Evolutionary conservation across 2,797 vertebrate genomes (phyloP), one percentile per base, ranked within the genome.

Genomic region (Poecilia velifera): DNA sequence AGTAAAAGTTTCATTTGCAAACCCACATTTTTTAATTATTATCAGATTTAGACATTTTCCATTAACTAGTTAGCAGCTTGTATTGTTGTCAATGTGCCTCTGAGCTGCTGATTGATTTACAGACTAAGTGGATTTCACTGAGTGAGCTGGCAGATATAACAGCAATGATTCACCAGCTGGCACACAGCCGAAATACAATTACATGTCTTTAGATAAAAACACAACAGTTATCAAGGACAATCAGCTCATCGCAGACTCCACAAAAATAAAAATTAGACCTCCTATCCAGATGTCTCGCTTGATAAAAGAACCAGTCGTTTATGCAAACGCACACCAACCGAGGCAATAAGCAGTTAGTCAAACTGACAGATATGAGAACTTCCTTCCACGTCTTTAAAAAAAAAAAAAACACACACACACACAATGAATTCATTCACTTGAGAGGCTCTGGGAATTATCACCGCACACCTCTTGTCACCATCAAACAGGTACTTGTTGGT

Each of bases 401-500:
- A 34, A 34, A 34, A 34, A 34, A 34, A 34, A 34, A 34, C 2
- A 34, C 2, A 34, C 2, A 34, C 34, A 34, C 1, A 82, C 59
- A 91, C 90, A 93, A 89, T 82, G 85, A 87, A 77, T 84, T 86
- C 87, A 90, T 93, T 92, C 84, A 92, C 75, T 82, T 76, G 46
- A n/a, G 70, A 83, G 82, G 78, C 85, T 86, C 78, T 80, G 84
- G 80, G 73, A 86, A 88, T 88, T 86, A 93, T 91, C 83, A 43
- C 74, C 1, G 70, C 2, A 59, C 86, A 66, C 85, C 81, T 87
- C 71, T 79, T 87, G 89, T 87, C 93, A 88, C 80, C 91, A 73
- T 86, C 86, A 86, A 87, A 90, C 90, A 88, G 90, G 84, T 90
- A 78, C 82, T 77, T 93, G 90, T 91, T 92, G 84, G 90, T 84